Evolutionary conservation across 2,113 vertebrate genomes (phyloP).

Genomic region (Phocoena sinus): DNA sequence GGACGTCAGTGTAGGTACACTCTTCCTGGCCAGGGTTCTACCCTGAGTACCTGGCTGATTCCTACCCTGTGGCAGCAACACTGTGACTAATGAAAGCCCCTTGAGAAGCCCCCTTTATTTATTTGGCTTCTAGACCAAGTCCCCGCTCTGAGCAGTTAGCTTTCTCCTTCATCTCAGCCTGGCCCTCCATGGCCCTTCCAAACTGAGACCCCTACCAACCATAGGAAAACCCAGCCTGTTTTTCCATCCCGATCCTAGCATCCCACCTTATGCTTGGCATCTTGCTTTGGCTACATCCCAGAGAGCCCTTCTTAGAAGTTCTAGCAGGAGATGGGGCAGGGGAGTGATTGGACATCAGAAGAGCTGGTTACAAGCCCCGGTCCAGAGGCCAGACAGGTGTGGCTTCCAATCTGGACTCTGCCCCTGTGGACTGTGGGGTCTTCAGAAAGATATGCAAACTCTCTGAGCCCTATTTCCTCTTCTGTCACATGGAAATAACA

Average conservation of each 20-base stretch:
- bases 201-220: not conserved
- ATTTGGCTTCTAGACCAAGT: not conserved
- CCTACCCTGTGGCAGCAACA: not conserved
- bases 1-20: rapidly evolving
- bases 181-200: not conserved
- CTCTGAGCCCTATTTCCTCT: not conserved
- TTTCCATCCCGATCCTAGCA: not conserved
- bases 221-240: not conserved
- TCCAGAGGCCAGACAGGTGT: not conserved
- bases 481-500: not conserved
- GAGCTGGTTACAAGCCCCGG: not conserved
- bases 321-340: too few species aligned
- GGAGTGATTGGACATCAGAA: not conserved
- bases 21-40: not conserved
- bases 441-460: not conserved
- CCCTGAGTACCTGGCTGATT: rapidly evolving
- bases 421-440: not conserved
- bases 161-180: not conserved
- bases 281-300: not conserved
- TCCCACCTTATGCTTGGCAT: not conserved
- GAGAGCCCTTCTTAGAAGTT: not conserved
- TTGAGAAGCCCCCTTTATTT: not conserved
- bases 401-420: not conserved
- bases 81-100: not conserved
- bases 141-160: not conserved